Evolutionary conservation across 2,113 vertebrate species (phyloP).

Genomic region (Pterophyllum scalare): DNA sequence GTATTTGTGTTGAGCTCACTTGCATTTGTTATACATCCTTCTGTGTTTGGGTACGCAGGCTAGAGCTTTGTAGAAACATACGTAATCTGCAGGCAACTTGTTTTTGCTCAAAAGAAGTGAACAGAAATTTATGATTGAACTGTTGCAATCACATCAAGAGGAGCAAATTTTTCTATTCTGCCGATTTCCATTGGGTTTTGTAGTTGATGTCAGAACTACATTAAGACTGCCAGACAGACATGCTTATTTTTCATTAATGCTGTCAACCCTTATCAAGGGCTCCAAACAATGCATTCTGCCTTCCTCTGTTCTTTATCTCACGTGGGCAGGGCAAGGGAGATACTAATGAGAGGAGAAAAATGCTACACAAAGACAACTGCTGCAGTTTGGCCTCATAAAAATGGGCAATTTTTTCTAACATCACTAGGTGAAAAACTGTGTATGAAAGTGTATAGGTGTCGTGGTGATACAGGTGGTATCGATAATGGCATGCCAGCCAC

Average conservation of each 20-base stretch:
- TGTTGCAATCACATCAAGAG: conserved; percentile 45
- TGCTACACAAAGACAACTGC: conserved; percentile 20
- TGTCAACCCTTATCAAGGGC: conserved; percentile 53
- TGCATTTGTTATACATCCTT: conserved; percentile 11
- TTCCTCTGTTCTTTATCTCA: conserved; percentile 26
- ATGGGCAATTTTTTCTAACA: conserved; percentile 48
- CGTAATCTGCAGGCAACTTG: conserved; percentile 20
- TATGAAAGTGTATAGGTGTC: not conserved
- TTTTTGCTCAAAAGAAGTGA: conserved; percentile 15
- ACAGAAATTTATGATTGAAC: not conserved
- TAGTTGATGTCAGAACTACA: conserved; percentile 27
- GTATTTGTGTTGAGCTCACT: conserved; percentile 50
- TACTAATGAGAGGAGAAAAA: conserved; percentile 60
- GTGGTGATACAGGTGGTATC: conserved; percentile 27
- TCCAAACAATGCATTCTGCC: conserved; percentile 29
- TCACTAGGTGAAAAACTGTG: conserved; percentile 25
- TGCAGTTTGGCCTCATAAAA: conserved; percentile 44
- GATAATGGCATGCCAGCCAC: not conserved
- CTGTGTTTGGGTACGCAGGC: conserved; percentile 13
- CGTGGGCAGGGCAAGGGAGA: conserved; percentile 19
- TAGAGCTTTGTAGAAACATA: conserved; percentile 16
- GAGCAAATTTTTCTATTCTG: conserved; percentile 23
- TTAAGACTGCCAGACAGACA: conserved; percentile 30
- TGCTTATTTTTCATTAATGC: conserved; percentile 62
- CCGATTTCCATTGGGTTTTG: conserved; percentile 19